These are phyloP conservation scores for Polyploca ridens DNA, from an alignment of 2,888 invertebrate species.

Conservation along the genomic window DNA sequence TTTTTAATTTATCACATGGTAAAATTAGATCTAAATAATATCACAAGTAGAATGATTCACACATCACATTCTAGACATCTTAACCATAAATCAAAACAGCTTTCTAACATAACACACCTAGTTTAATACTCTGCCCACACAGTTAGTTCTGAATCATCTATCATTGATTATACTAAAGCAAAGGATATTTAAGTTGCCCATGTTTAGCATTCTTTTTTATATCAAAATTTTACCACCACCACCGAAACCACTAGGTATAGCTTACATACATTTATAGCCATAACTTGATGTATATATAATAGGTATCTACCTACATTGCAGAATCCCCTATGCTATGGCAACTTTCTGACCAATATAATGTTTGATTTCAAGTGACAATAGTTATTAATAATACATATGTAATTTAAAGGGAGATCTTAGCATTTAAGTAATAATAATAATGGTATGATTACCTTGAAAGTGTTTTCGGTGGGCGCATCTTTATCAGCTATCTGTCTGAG, in stretches of 20 bases:
- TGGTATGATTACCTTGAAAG: constrained; percentile 87
- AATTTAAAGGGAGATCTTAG: background rate
- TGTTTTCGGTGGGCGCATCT: constrained; percentile 86
- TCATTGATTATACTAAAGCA: background rate
- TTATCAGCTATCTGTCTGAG: constrained; percentile 91
- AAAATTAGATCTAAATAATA: too few relatives aligned
- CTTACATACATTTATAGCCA: background rate
- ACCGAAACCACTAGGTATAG: background rate
- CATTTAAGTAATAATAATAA: background rate
- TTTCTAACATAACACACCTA: background rate
- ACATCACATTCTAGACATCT: background rate
- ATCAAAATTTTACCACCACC: background rate
- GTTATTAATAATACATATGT: too few relatives aligned
- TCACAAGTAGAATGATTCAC: too few relatives aligned
- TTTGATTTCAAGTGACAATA: background rate
- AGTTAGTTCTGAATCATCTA: background rate
- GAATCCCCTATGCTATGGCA: too few relatives aligned
- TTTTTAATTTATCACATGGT: background rate
- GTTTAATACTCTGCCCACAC: background rate
- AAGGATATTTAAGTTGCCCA: background rate
- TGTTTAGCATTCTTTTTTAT: background rate
- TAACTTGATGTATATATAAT: background rate
- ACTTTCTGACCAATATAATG: background rate
- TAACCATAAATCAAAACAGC: background rate
- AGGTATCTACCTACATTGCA: background rate